Base-by-base conservation (phyloP, 2,888 invertebrate species). In the Rotaria macrura region DNA sequence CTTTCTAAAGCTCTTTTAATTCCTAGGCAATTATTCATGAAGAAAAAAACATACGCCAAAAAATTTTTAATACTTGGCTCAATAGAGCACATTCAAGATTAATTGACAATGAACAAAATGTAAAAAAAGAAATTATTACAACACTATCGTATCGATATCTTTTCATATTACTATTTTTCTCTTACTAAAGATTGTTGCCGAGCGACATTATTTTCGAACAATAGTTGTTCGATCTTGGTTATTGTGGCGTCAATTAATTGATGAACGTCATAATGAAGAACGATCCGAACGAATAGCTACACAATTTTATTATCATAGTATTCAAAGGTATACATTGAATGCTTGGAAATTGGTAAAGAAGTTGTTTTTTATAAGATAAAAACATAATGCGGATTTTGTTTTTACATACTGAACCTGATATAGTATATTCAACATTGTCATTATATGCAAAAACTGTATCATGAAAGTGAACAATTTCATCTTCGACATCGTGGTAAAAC, bases 371-470 rank as follows among this genome's bases (percentile, higher is more conserved):
- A 12, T 12, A n/a, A 25, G 29, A 65, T 65, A n/a, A 25, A n/a
- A 43, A 12, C 1, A 25, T 34, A 43, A 4, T 40, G 38, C 1
- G 38, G n/a, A n/a, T n/a, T n/a, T n/a, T n/a, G n/a, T n/a, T n/a
- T n/a, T n/a, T n/a, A n/a, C n/a, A n/a, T n/a, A n/a, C n/a, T n/a
- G n/a, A n/a, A n/a, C n/a, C n/a, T n/a, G n/a, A n/a, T n/a, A n/a
- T n/a, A 79, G 79, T 79, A 43, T 79, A 43, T 79, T 79, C 40
- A 12, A n/a, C 79, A 79, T 79, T 79, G 79, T 43, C 79, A n/a
- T 43, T 43, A 79, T 43, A 79, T 79, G 79, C 40, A 79, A 79
- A 40, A 79, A 79, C 40, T 43, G 43, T 43, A 79, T 43, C 43
- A 9, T 43, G 25, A 79, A 79, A n/a, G 25, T n/a, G n/a, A 79